phyloP scores from a whole-genome alignment of 2,113 vertebrate genomes.

The Bujurquina vittata region DNA sequence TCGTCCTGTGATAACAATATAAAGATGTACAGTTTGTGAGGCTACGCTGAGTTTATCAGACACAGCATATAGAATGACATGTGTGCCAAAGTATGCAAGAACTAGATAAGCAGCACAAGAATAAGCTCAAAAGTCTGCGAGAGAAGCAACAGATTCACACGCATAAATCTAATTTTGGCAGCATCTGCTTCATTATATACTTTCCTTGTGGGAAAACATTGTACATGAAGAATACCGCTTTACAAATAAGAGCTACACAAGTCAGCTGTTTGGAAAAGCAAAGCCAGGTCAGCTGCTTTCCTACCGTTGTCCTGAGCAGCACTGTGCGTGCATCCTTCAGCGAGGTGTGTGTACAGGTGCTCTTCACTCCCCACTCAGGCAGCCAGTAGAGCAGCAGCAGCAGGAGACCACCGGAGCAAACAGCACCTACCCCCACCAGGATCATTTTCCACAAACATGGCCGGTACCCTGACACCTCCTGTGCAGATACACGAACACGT shows the following conservation, averaged over 20 bases:
- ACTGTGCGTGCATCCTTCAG: constrained; percentile 86
- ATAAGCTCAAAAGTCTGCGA: neutral
- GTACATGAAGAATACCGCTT: neutral
- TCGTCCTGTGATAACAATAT: constrained; percentile 84
- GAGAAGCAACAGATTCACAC: neutral
- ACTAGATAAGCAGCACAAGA: neutral
- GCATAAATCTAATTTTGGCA: neutral
- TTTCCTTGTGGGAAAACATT: neutral
- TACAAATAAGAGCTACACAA: neutral
- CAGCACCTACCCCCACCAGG: constrained; percentile 83
- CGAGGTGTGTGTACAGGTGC: constrained; percentile 81
- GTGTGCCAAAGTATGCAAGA: neutral
- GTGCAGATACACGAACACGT: neutral
- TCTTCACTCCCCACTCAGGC: constrained; percentile 91
- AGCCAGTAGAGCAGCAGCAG: constrained; percentile 96
- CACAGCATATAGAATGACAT: neutral
- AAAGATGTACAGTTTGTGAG: neutral
- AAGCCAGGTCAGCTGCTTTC: constrained; percentile 10
- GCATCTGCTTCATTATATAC: neutral
- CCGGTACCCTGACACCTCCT: constrained; percentile 91
- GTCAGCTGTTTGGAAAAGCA: neutral
- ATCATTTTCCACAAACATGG: constrained; percentile 87
- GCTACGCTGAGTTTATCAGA: neutral
- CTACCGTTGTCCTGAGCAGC: constrained; percentile 90
- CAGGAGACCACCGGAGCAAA: constrained; percentile 90